Conservation (phyloP, 2,113 vertebrate genomes). For the human (Homo sapiens) region DNA sequence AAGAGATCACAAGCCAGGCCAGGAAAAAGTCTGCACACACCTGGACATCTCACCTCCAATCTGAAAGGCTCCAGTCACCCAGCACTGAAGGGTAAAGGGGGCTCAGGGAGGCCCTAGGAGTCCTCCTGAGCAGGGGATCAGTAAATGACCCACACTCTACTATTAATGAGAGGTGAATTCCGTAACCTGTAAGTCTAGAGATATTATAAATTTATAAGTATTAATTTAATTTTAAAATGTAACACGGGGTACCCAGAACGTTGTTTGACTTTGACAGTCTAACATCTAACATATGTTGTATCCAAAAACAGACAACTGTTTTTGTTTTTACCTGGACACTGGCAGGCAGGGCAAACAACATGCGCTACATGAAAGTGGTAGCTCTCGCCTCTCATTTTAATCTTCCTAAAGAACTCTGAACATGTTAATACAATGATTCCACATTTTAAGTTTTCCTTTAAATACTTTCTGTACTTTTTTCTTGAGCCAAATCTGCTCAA, state of each 20-base stretch:
- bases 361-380: background rate
- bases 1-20: background rate
- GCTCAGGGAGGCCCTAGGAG: too few species aligned
- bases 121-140: background rate
- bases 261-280: background rate
- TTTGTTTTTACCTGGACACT: background rate
- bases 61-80: background rate
- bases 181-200: background rate
- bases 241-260: background rate
- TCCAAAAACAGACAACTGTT: background rate
- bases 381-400: background rate
- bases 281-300: background rate
- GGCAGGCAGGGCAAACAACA: background rate
- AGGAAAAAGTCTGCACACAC: background rate
- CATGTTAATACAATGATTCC: background rate
- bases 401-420: background rate
- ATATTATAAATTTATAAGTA: background rate
- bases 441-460: slow-evolving; percentile 10
- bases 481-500: slow-evolving; percentile 49
- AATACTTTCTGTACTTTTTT: slow-evolving; percentile 39
- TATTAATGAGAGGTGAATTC: background rate
- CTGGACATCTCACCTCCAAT: background rate
- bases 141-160: background rate
- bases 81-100: background rate
- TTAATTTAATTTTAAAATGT: background rate